Evolutionary conservation across 1,140 invertebrate species (phyloP), one percentile per base, ranked within the genome.

Genomic region (Aethina tumida): DNA sequence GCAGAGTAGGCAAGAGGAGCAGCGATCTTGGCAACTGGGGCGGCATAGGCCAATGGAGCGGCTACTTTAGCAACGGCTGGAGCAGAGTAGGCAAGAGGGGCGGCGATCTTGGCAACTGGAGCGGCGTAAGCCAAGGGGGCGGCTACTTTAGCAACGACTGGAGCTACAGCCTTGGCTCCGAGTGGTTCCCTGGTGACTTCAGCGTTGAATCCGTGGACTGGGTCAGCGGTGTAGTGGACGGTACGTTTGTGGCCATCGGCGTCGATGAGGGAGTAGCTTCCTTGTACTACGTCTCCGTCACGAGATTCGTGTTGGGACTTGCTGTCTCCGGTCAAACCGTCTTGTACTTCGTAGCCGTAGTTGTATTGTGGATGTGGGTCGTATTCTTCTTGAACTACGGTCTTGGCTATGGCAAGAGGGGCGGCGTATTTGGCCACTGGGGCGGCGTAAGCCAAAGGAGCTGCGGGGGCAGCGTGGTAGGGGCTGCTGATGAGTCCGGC

Each of bases 191-290:
- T 49, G 28, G 49, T 53, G 28, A 64, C 59, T 14, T 59, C 54
- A 15, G 63, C 63, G 49, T 64, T 63, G 57, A 65, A 67, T 40
- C 65, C 65, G 40, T 66, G 61, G 39, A 62, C 41, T 2, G 68
- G 62, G 54, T 73, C 70, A 15, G 71, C 70, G 3, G 72, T 74
- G 56, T 79, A 78, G 46, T 75, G 71, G 1, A 77, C 75, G 13
- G 70, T 70, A 38, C 75, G 67, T 36, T 71, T 67, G 35, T 68
- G 59, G 75, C 24, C 67, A 67, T 34, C 75, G 71, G 75, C 70
- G 41, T 79, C 75, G 12, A 74, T 63, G 9, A 78, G 53, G 1
- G 70, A 73, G 57, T 77, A 77, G 20, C 67, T 67, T 17, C 75
- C 75, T 46, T 74, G 68, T 7, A 77, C 75, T n/a, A 76, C 66